These are phyloP conservation scores for Oreochromis aureus DNA, from an alignment of 2,113 vertebrate genomes.

Conservation along the genomic window DNA sequence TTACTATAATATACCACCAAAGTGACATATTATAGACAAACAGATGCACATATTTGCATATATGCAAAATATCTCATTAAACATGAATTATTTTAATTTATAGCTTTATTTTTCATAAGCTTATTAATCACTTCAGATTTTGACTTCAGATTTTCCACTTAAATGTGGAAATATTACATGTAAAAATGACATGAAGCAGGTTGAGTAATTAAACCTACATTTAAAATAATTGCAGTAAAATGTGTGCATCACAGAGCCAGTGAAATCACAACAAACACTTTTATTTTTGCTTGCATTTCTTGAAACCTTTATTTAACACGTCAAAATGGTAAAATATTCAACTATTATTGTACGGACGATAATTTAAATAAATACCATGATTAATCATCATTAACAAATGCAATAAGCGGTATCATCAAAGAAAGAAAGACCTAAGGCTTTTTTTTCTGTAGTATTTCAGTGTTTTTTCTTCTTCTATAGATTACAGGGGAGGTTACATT, in stretches of 20 bases:
- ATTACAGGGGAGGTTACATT: constrained; percentile 30
- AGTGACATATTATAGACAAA: not conserved
- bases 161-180: not conserved
- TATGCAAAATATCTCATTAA: not conserved
- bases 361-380: constrained; percentile 60
- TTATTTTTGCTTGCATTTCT: constrained; percentile 48
- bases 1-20: not conserved
- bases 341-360: constrained; percentile 53
- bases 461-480: not conserved
- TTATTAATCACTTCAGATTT: not conserved
- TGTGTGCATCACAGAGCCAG: not conserved
- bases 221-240: not conserved
- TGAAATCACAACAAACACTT: not conserved
- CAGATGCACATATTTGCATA: not conserved
- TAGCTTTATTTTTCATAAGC: not conserved
- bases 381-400: constrained; percentile 50
- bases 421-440: constrained; percentile 29
- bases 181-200: not conserved
- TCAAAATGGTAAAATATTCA: constrained; percentile 62
- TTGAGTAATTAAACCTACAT: not conserved
- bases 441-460: not conserved
- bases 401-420: constrained; percentile 45
- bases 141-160: too few relatives aligned
- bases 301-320: constrained; percentile 63
- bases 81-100: not conserved